Base-by-base conservation (phyloP, 2,888 invertebrate genomes). In the Orchesellides sinensis region DNA sequence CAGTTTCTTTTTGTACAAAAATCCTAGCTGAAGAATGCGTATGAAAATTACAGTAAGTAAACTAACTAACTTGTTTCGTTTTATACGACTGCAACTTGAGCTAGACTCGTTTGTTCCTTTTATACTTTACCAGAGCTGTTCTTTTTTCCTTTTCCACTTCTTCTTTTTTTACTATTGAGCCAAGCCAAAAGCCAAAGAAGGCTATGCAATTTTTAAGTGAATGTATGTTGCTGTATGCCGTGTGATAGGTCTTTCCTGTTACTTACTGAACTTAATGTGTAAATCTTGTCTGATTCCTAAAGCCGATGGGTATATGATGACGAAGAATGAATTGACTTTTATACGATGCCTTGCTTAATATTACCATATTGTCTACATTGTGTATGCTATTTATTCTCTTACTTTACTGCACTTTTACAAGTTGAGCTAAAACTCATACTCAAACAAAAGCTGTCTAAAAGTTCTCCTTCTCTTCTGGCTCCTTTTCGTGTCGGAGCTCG, bases 21-120 rank as follows among this genome's bases (percentile, higher is more conserved):
- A n/a, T n/a, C 25, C 23, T 35, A 66, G 27, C 27, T 6, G 19
- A 68, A 8, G 52, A 52, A 59, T 27, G 49, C 49, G 59, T 59
- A 59, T 59, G 27, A 49, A 52, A 52, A 49, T 27, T 29, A 32
- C 49, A 54, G 70, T 54, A 66, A 23, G 19, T 49, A 54, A 54
- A n/a, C 21, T 63, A 74, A 65, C 65, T 40, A 49, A n/a, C n/a
- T n/a, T n/a, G 54, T 75, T 75, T 32, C n/a, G n/a, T n/a, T 75
- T 66, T 23, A 40, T 47, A 14, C 65, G 52, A 75, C 75, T 75
- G 75, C 56, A 40, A 56, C 56, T 45, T 66, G 12, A 25, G 6
- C 35, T 17, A 68, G 68, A 47, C 77, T 21, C 21, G 68, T 77
- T 77, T 77, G 56, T 59, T 56, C 68, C 61, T 77, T 77, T 59